phyloP scores from a whole-genome alignment of 2,888 invertebrate genomes.

The Melolontha melolontha region DNA sequence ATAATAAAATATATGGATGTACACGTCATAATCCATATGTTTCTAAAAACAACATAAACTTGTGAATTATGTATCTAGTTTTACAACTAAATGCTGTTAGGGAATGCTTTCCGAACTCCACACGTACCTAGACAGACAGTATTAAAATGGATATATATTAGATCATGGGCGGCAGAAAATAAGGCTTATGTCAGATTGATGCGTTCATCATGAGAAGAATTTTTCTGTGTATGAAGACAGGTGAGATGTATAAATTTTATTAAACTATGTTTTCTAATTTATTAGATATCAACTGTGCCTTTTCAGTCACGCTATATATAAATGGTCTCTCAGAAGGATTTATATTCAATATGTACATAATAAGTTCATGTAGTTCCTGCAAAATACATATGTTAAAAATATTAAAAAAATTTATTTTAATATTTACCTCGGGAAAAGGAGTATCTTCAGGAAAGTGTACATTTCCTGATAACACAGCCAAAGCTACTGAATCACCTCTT shows the following conservation, averaged over 20 bases:
- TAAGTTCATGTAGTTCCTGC: constrained; percentile 77
- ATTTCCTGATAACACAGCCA: constrained; percentile 84
- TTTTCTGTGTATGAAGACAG: too few relatives aligned
- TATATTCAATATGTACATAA: constrained; percentile 78
- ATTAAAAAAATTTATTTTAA: constrained; percentile 4
- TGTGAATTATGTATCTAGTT: too few relatives aligned
- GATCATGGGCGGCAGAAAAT: too few relatives aligned
- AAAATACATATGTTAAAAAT: constrained; percentile 57
- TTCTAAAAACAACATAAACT: too few relatives aligned
- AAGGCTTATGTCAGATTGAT: too few relatives aligned
- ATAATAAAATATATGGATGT: too few relatives aligned
- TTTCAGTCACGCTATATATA: constrained; percentile 78
- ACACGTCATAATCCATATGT: too few relatives aligned
- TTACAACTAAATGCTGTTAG: too few relatives aligned
- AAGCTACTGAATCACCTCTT: constrained; percentile 86
- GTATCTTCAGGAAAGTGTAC: constrained; percentile 77
- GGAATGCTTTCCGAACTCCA: too few relatives aligned
- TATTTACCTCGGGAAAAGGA: constrained; percentile 71
- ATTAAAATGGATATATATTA: too few relatives aligned
- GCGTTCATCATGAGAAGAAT: too few relatives aligned
- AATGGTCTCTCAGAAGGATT: constrained; percentile 83
- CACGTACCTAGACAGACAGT: too few relatives aligned
- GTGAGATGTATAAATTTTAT: not conserved
- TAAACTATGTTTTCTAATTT: constrained; percentile 70
- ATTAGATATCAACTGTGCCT: constrained; percentile 70